Conservation (phyloP, 1,140 invertebrate genomes). For the Caenorhabditis brenneri region DNA sequence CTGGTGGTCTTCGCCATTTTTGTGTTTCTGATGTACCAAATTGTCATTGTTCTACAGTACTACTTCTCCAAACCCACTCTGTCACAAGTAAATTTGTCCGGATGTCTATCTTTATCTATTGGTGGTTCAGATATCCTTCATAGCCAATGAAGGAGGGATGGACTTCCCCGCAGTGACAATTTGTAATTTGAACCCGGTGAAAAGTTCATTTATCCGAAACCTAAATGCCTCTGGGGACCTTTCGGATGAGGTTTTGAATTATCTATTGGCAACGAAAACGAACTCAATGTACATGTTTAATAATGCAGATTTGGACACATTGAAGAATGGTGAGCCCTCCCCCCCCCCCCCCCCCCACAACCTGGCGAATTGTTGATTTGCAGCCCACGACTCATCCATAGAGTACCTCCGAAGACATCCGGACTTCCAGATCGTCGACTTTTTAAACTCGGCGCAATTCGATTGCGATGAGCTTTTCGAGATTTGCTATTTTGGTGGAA, state of each 20-base stretch:
- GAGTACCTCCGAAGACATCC: constrained; percentile 9
- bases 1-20: neutral
- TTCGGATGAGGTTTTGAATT: constrained; percentile 12
- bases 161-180: constrained; percentile 43
- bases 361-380: too few relatives aligned
- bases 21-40: constrained; percentile 30
- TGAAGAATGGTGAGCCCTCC: neutral
- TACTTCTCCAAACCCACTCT: constrained; percentile 13
- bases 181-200: constrained; percentile 47
- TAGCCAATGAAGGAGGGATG: constrained; percentile 26
- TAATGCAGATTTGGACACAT: neutral
- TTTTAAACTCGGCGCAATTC: constrained; percentile 19
- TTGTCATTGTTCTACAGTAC: neutral
- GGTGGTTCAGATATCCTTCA: constrained; percentile 34
- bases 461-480: constrained; percentile 46
- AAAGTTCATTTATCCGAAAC: constrained; percentile 11
- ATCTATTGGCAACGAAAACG: constrained; percentile 37
- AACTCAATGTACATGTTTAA: constrained; percentile 38
- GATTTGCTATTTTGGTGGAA: constrained; percentile 44
- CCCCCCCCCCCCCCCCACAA: too few relatives aligned
- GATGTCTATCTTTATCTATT: neutral
- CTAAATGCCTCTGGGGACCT: constrained; percentile 43
- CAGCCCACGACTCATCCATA: neutral
- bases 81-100: neutral
- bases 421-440: neutral